Percentiles rank a stretch among this genome's conserved stretches.
Conservation (phyloP, 2,888 invertebrate genomes). For the Clanis bilineata region DNA sequence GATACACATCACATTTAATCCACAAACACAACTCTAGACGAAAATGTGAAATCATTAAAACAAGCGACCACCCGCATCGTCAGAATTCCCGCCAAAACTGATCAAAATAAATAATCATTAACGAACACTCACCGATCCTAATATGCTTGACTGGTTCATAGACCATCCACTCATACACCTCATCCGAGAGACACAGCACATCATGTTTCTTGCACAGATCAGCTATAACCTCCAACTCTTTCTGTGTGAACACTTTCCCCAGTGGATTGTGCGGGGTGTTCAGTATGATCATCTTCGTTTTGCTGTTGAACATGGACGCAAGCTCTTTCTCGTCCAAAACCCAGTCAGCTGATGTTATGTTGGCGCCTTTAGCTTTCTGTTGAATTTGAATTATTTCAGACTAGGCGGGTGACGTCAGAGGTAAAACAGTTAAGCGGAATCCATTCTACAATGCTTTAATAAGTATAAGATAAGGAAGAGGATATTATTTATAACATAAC, state of each 20-base stretch:
- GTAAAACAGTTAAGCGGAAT: too few species aligned
- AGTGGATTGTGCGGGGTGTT: slow-evolving; percentile 99
- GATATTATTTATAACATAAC: too few species aligned
- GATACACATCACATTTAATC: too few species aligned
- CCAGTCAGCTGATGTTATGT: slow-evolving; percentile 92
- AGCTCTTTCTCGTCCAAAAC: slow-evolving; percentile 92
- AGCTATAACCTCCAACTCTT: slow-evolving; percentile 90
- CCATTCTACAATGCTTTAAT: too few species aligned
- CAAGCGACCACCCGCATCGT: too few species aligned
- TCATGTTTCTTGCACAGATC: slow-evolving; percentile 95
- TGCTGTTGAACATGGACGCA: slow-evolving; percentile 88
- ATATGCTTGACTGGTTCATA: slow-evolving; percentile 92
- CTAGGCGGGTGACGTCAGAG: too few species aligned
- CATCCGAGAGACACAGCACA: slow-evolving; percentile 95
- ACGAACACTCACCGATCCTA: slow-evolving; percentile 88
- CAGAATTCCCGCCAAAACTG: too few species aligned
- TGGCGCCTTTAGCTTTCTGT: slow-evolving; percentile 69
- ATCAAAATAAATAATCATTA: neutral
- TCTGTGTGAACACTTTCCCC: slow-evolving; percentile 90
- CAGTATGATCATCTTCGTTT: slow-evolving; percentile 97
- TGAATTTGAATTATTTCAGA: slow-evolving; percentile 4
- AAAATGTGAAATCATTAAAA: too few species aligned
- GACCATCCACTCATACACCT: slow-evolving; percentile 99
- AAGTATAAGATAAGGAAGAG: too few species aligned
- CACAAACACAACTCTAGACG: too few species aligned